Conservation (phyloP, 1,140 invertebrate species). For the Phymorhynchus buccinoides region DNA sequence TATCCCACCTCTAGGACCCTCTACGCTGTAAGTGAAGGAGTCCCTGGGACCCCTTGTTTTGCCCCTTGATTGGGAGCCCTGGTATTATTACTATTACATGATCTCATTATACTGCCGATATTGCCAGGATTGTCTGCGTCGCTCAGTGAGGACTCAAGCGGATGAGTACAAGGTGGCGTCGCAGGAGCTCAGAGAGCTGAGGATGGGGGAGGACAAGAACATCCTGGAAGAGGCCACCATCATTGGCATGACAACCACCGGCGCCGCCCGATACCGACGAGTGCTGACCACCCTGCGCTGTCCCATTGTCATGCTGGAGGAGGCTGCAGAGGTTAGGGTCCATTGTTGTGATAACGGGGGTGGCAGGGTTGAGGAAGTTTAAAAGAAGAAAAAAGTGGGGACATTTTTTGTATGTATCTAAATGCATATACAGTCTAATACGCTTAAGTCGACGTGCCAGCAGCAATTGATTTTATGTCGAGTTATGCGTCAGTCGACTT, state of each 20-base stretch:
- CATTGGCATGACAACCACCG: slow-evolving; percentile 68
- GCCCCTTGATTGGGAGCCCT: too few relatives aligned
- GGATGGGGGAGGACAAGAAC: slow-evolving; percentile 40
- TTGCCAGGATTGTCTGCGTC: slow-evolving; percentile 12
- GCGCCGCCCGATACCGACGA: slow-evolving; percentile 54
- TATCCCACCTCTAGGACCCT: too few relatives aligned
- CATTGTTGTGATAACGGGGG: not conserved
- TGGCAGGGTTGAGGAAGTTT: not conserved
- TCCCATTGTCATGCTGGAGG: slow-evolving; percentile 65
- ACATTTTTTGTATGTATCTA: too few relatives aligned
- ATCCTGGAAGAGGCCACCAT: slow-evolving; percentile 35
- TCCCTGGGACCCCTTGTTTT: too few relatives aligned
- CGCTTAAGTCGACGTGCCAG: too few relatives aligned
- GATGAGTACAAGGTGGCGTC: not conserved
- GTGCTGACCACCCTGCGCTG: slow-evolving; percentile 49
- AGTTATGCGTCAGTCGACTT: too few relatives aligned
- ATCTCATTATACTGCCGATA: too few relatives aligned
- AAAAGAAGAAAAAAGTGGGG: too few relatives aligned
- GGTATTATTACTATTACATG: too few relatives aligned
- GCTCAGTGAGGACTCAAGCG: slow-evolving; percentile 25
- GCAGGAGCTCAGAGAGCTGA: slow-evolving; percentile 49
- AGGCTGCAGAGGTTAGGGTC: slow-evolving; percentile 67
- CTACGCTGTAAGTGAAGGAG: too few relatives aligned
- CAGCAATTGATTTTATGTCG: too few relatives aligned
- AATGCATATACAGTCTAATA: too few relatives aligned